Percentiles rank a stretch among this genome's conserved stretches.
Conservation (phyloP, 2,888 invertebrate genomes). For the Xestia xanthographa region DNA sequence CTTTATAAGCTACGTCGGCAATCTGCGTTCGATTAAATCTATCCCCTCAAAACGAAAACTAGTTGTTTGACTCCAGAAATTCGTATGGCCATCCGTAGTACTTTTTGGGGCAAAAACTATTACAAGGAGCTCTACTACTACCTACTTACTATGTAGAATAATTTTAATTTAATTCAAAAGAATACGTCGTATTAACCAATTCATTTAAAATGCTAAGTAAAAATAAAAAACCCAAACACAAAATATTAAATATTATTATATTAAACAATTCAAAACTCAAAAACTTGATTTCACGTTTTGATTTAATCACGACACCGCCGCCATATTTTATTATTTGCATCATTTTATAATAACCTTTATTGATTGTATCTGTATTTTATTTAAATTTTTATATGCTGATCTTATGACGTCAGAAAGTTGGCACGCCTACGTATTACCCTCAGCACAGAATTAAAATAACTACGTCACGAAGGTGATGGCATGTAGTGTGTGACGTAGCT, state of each 20-base stretch:
- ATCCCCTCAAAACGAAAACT: background rate
- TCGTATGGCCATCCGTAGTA: too few relatives aligned
- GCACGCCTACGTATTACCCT: constrained; percentile 12
- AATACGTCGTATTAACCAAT: background rate
- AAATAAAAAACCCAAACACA: constrained; percentile 7
- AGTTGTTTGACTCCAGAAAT: background rate
- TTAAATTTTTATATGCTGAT: background rate
- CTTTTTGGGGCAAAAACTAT: background rate
- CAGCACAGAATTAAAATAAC: constrained; percentile 12
- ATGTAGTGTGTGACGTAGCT: constrained; percentile 37
- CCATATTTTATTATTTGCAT: constrained; percentile 31
- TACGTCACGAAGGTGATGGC: constrained; percentile 36
- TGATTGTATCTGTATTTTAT: background rate
- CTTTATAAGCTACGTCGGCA: too few relatives aligned
- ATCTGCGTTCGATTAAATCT: too few relatives aligned
- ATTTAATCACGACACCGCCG: background rate
- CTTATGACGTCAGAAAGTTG: constrained; percentile 42
- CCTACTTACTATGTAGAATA: background rate
- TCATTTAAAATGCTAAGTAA: constrained; percentile 6
- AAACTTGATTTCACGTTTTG: constrained; percentile 25
- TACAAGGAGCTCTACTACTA: background rate
- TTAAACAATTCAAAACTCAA: constrained; percentile 20
- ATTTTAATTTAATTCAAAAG: background rate
- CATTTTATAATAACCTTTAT: constrained; percentile 16
- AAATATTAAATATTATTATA: constrained; percentile 21